phyloP scores from a whole-genome alignment of 2,888 invertebrate genomes.

The Camponotus fellah region DNA sequence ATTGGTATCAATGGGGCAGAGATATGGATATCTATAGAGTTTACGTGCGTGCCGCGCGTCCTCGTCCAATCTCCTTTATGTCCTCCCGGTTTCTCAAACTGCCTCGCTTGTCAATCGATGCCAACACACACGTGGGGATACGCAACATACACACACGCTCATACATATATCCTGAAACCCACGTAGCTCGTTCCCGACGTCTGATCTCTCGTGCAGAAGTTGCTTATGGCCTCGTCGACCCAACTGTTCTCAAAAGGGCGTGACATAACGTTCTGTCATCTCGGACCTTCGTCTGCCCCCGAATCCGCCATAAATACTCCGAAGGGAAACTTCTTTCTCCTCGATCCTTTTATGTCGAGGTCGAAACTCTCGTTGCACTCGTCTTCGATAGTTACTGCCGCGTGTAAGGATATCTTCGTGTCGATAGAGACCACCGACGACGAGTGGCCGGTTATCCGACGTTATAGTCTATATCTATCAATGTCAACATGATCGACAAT shows the following conservation, averaged over 20 bases:
- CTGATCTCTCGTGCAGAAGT: conserved; percentile 61
- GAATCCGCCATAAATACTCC: conserved; percentile 35
- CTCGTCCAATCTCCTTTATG: conserved; percentile 83
- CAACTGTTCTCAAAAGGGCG: conserved; percentile 44
- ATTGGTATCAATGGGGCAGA: conserved; percentile 59
- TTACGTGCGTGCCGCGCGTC: conserved; percentile 73
- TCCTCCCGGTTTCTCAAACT: conserved; percentile 79
- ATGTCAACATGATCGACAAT: not conserved
- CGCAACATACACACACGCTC: conserved; percentile 34
- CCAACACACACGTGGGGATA: conserved; percentile 49
- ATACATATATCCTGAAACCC: conserved; percentile 50
- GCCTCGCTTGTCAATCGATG: conserved; percentile 81
- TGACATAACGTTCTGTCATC: conserved; percentile 46
- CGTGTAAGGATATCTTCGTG: conserved; percentile 8
- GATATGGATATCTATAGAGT: conserved; percentile 62
- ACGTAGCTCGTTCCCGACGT: conserved; percentile 54
- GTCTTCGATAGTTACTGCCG: not conserved
- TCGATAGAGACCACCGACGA: conserved; percentile 2
- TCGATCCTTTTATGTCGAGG: conserved; percentile 20
- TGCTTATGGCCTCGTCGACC: conserved; percentile 39
- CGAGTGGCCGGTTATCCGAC: not conserved
- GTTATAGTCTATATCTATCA: conserved; percentile 5
- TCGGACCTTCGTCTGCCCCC: conserved; percentile 14
- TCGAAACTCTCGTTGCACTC: not conserved
- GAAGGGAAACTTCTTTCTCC: conserved; percentile 12